A percentile compares a stretch with the other conserved stretches of the same genome.
These are phyloP conservation scores for Metridium senile DNA, from an alignment of 92 coral and sea anemone genomes.

Conservation along the genomic window DNA sequence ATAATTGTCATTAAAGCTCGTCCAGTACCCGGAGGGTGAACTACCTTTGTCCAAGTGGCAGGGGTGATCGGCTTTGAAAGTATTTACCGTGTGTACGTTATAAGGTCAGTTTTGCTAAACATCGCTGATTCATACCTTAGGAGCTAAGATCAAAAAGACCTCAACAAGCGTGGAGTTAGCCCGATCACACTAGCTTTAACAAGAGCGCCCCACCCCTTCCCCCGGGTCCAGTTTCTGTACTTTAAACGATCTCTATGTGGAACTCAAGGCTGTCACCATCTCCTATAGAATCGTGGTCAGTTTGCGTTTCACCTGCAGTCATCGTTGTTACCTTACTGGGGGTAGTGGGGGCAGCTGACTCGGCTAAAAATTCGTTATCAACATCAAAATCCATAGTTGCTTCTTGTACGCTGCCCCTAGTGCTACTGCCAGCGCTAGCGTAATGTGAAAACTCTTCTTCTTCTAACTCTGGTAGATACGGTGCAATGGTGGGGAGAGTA, in stretches of 20 bases:
- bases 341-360: background rate
- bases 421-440: background rate
- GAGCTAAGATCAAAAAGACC: no score
- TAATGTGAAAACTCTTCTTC: background rate
- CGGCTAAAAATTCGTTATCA: background rate
- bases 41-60: no score
- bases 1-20: no score
- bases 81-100: no score
- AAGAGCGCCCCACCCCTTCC: background rate
- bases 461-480: conserved; percentile 20
- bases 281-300: conserved; percentile 2
- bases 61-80: no score
- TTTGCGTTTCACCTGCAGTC: conserved; percentile 15
- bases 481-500: conserved; percentile 24
- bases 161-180: no score
- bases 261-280: background rate
- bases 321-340: conserved; percentile 10
- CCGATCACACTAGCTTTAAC: no score
- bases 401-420: conserved; percentile 17
- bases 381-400: conserved; percentile 23
- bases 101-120: no score
- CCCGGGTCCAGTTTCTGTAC: background rate
- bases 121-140: no score
- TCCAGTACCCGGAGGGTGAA: no score
- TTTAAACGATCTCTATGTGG: background rate